phyloP scores from a whole-genome alignment of 2,113 vertebrate genomes.

The Megatriorchis doriae region DNA sequence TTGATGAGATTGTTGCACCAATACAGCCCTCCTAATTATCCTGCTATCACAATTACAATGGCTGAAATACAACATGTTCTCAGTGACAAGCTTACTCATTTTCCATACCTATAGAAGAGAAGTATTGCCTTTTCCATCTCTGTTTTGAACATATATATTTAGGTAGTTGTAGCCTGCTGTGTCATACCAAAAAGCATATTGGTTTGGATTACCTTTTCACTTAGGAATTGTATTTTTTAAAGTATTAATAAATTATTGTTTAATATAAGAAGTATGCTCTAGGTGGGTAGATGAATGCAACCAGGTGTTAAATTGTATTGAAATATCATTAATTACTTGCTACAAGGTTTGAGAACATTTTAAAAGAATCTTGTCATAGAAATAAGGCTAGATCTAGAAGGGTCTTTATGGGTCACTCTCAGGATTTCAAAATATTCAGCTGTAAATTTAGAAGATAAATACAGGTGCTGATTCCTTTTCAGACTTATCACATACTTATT shows the following conservation, averaged over 20 bases:
- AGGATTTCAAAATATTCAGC: neutral
- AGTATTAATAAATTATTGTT: neutral
- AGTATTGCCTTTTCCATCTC: neutral
- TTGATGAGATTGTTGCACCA: neutral
- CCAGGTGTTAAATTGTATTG: neutral
- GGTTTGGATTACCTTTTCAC: neutral
- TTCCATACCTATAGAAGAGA: neutral
- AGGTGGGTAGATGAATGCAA: neutral
- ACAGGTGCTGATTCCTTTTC: neutral
- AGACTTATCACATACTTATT: neutral
- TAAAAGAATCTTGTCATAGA: neutral
- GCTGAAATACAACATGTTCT: neutral
- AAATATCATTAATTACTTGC: neutral
- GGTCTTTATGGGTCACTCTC: neutral
- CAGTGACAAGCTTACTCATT: neutral
- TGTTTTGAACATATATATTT: neutral
- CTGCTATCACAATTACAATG: neutral
- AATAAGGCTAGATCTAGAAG: neutral
- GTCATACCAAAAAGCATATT: neutral
- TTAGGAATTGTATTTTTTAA: neutral
- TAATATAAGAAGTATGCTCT: neutral
- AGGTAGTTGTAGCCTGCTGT: neutral
- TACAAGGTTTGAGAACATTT: neutral
- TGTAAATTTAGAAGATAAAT: neutral
- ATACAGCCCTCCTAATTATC: neutral